phyloP scores from a whole-genome alignment of 2,888 invertebrate genomes.

The Phalangium opilio region DNA sequence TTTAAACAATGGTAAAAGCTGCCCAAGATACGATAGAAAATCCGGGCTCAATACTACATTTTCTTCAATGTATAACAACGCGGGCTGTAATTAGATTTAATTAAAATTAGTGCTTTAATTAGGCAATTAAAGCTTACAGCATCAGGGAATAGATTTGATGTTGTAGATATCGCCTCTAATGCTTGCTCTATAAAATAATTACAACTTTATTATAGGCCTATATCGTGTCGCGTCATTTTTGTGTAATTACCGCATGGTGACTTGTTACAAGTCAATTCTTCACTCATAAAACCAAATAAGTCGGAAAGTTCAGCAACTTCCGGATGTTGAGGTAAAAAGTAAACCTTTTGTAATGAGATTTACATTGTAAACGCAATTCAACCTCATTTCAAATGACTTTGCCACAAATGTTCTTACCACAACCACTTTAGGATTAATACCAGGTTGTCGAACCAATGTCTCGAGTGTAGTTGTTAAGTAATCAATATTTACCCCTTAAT shows the following conservation, averaged over 20 bases:
- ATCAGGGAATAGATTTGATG: conserved; percentile 12
- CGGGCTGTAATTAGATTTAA: conserved; percentile 25
- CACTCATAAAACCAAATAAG: conserved; percentile 18
- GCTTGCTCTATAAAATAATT: conserved; percentile 10
- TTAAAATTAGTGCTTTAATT: conserved; percentile 1
- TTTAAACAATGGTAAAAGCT: conserved; percentile 30
- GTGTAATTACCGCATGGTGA: conserved; percentile 11
- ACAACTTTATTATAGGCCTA: not conserved
- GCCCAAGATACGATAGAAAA: conserved; percentile 35
- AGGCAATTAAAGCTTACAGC: conserved; percentile 12
- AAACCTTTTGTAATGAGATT: conserved; percentile 16
- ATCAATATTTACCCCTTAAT: conserved; percentile 13
- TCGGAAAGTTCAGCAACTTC: conserved; percentile 15
- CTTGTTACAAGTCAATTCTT: conserved; percentile 8
- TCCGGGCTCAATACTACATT: conserved; percentile 37
- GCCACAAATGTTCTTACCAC: conserved; percentile 25
- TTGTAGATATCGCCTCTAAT: conserved; percentile 14
- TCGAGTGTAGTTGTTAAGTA: conserved; percentile 31
- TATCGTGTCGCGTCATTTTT: conserved; percentile 1
- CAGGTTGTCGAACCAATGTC: conserved; percentile 38
- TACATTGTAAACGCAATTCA: not conserved
- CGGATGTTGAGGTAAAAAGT: conserved; percentile 14
- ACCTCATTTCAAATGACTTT: no score
- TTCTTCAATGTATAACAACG: conserved; percentile 36
- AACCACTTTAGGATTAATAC: conserved; percentile 34